Evolutionary conservation across 2,113 vertebrate genomes (phyloP), one percentile per base, ranked within the genome.

Genomic region (Strigops habroptila): DNA sequence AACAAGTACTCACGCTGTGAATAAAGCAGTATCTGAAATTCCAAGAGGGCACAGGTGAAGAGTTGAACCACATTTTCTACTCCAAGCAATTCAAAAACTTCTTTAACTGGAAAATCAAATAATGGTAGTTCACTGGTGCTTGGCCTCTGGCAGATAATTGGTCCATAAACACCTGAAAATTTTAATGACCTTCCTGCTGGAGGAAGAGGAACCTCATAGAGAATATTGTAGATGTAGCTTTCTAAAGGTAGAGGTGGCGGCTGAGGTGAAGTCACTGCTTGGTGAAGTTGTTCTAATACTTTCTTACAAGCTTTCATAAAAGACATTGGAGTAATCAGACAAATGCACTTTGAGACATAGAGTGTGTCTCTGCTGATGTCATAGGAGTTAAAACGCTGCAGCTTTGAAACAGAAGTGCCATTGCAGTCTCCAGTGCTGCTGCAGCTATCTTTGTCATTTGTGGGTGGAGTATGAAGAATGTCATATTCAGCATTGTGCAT

Each of bases 401-500:
- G 98, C 57, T 99, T 99, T 90, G 99, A 98, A 92, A 99, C 98
- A 94, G 98, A 97, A 41, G 98, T 98, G 18, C 98, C 97, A 9
- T 98, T 98, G 62, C 98, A 98, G 78, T 99, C 99, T 80, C 98
- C 97, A 35, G 98, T 95, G 87, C 91, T 93, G 97, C 96, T 97
- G 78, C 91, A 96, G 96, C 92, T 97, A 69, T 97, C 98, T 94
- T 76, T 97, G 84, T 97, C 97, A 64, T 97, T 97, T 79, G 82
- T 85, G 83, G 97, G 97, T 86, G 83, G 97, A 96, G 98, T 97
- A 96, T 98, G 98, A 88, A 99, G 98, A 94, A 99, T 99, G 97
- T 99, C 99, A 79, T 99, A 99, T 91, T 99, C 99, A 37, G 99
- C 99, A 23, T 99, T 99, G 98, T 99, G 99, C 99, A 99, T 99